Conservation (phyloP, 2,113 vertebrate species). For the Hydropotes inermis region DNA sequence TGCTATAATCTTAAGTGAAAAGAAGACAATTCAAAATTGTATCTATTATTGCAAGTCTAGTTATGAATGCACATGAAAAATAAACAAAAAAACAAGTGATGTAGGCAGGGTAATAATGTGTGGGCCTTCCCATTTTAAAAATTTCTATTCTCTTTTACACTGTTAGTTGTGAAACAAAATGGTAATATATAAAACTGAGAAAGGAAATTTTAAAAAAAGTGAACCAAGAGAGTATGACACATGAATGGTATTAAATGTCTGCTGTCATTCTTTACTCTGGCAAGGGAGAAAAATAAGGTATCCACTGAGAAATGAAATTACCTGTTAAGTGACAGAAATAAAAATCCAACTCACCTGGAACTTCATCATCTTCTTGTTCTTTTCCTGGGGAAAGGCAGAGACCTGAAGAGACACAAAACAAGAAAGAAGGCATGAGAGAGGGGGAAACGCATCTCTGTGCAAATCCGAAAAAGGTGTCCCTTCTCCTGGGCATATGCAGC, state of each 20-base stretch:
- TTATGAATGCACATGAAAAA: background rate
- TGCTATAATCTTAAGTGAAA: background rate
- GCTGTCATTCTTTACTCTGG: background rate
- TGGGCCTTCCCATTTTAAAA: background rate
- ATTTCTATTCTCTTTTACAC: background rate
- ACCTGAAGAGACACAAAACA: conserved; percentile 35
- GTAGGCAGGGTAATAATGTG: background rate
- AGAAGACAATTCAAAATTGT: background rate
- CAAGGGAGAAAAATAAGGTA: background rate
- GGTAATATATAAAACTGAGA: background rate
- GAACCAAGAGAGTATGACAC: background rate
- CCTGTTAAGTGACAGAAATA: background rate
- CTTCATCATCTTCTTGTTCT: conserved; percentile 46
- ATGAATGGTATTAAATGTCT: background rate
- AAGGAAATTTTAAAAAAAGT: background rate
- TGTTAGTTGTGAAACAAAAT: background rate
- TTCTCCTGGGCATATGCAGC: background rate
- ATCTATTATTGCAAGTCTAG: background rate
- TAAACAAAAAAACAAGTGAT: background rate
- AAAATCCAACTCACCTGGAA: conserved; percentile 50
- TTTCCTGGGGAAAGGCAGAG: background rate
- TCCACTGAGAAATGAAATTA: background rate
- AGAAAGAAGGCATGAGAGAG: background rate
- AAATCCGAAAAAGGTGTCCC: background rate
- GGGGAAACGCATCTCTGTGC: background rate